Evolutionary conservation across 2,797 vertebrate species (phyloP).

Genomic region (Sebastes iracundus): DNA sequence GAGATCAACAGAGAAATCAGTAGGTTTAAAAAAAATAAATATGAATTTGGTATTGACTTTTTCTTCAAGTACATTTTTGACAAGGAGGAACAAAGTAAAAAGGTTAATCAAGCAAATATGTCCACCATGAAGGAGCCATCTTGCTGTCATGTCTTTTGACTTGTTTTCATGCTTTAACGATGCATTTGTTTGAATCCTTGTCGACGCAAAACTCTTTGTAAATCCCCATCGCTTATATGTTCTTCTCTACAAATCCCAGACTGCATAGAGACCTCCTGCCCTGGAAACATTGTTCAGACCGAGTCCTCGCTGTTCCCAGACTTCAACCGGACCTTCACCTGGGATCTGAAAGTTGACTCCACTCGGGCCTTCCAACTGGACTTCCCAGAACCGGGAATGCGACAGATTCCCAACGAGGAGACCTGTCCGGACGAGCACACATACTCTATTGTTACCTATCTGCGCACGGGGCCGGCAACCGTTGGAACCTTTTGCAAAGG

Average conservation of each 20-base stretch:
- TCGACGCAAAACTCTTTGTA: not conserved
- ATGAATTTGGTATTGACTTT: not conserved
- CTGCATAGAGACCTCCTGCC: constrained; percentile 74
- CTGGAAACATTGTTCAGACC: constrained; percentile 78
- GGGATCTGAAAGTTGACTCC: constrained; percentile 81
- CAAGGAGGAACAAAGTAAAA: not conserved
- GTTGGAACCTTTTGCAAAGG: constrained; percentile 81
- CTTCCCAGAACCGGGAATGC: constrained; percentile 85
- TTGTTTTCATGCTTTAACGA: not conserved
- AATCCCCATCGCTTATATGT: not conserved
- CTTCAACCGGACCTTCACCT: constrained; percentile 88
- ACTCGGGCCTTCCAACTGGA: constrained; percentile 81
- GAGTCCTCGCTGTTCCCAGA: constrained; percentile 76
- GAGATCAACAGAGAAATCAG: constrained; percentile 78
- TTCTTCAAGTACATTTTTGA: not conserved
- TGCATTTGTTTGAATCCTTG: not conserved
- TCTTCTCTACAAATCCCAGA: constrained; percentile 53
- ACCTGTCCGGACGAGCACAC: constrained; percentile 83
- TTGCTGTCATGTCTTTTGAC: not conserved
- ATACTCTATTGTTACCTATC: constrained; percentile 79
- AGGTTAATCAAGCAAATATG: not conserved
- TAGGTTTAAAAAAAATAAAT: constrained; percentile 24
- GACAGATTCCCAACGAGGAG: constrained; percentile 83
- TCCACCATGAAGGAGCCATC: not conserved
- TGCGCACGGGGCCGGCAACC: constrained; percentile 33